Evolutionary conservation across 1,140 invertebrate species (phyloP).

Genomic region (Dolichoris vasculosae): DNA sequence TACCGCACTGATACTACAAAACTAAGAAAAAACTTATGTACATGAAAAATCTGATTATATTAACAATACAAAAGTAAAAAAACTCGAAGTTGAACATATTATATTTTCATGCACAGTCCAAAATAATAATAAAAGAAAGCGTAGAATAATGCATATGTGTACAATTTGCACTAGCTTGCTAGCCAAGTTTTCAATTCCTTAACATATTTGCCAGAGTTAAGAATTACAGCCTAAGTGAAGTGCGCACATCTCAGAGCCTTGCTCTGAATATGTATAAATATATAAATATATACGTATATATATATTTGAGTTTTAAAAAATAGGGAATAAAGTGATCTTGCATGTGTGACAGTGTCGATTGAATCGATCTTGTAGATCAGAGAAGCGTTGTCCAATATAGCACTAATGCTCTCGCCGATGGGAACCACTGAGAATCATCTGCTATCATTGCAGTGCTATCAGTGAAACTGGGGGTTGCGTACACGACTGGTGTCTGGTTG

Average conservation of each 20-base stretch:
- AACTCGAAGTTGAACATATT: slow-evolving; percentile 17
- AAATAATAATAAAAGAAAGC: slow-evolving; percentile 31
- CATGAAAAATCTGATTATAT: slow-evolving; percentile 13
- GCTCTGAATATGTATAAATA: slow-evolving; percentile 30
- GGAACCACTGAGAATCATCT: slow-evolving; percentile 52
- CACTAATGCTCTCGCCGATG: slow-evolving; percentile 36
- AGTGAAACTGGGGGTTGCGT: slow-evolving; percentile 33
- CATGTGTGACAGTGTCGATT: slow-evolving; percentile 55
- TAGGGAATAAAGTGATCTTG: slow-evolving; percentile 72
- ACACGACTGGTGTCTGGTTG: slow-evolving; percentile 56
- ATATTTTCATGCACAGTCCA: slow-evolving; percentile 31
- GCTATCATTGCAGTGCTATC: slow-evolving; percentile 31
- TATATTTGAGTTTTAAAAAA: slow-evolving; percentile 60
- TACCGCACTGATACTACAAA: slow-evolving; percentile 30
- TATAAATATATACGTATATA: slow-evolving; percentile 34
- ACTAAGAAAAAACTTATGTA: slow-evolving; percentile 23
- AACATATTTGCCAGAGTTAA: slow-evolving; percentile 74
- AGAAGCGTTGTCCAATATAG: slow-evolving; percentile 34
- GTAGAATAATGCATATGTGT: slow-evolving; percentile 31
- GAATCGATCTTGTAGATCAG: slow-evolving; percentile 45
- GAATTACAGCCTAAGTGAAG: slow-evolving; percentile 65
- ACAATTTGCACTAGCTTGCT: slow-evolving; percentile 63
- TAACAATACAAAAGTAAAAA: slow-evolving; percentile 9
- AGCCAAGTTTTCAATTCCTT: slow-evolving; percentile 71
- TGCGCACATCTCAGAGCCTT: slow-evolving; percentile 51